phyloP scores from a whole-genome alignment of 53 echinoderm and acorn worm species.

The Echinarachnius parma region DNA sequence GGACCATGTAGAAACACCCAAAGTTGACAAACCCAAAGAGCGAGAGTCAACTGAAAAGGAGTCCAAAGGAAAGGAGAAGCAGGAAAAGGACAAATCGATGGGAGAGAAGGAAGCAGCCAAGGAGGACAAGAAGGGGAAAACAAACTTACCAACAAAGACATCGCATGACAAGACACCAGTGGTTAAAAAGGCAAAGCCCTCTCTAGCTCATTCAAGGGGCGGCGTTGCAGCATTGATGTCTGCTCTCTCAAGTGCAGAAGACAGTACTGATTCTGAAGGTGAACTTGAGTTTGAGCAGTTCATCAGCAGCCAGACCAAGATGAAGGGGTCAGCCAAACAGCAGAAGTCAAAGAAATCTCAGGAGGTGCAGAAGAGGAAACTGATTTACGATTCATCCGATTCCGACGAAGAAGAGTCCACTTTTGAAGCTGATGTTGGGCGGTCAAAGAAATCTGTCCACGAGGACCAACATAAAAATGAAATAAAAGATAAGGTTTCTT shows the following conservation, averaged over 20 bases:
- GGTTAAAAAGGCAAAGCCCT: slow-evolving; percentile 29
- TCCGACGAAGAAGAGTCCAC: slow-evolving; percentile 42
- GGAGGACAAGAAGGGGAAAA: slow-evolving; percentile 28
- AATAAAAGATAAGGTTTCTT: slow-evolving; percentile 6
- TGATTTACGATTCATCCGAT: slow-evolving; percentile 50
- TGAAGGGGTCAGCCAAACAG: slow-evolving; percentile 31
- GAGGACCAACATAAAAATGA: slow-evolving; percentile 8
- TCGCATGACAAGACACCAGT: slow-evolving; percentile 22
- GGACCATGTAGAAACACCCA: slow-evolving; percentile 36
- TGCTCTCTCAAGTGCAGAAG: slow-evolving; percentile 56
- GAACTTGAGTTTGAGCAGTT: slow-evolving; percentile 62
- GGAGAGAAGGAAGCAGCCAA: slow-evolving; percentile 23
- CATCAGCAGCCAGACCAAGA: slow-evolving; percentile 36
- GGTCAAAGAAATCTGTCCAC: slow-evolving; percentile 32
- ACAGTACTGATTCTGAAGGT: slow-evolving; percentile 71
- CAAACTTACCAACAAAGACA: neutral
- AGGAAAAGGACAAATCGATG: slow-evolving; percentile 38
- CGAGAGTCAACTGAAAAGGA: slow-evolving; percentile 30
- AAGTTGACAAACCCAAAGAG: neutral
- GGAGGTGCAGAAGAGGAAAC: slow-evolving; percentile 21
- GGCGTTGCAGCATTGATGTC: slow-evolving; percentile 75
- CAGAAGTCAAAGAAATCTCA: slow-evolving; percentile 6
- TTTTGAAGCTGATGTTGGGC: slow-evolving; percentile 1
- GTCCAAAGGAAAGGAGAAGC: slow-evolving; percentile 45
- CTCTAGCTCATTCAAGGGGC: slow-evolving; percentile 29